A percentile compares a stretch with the other conserved stretches of the same genome.
phyloP scores from a whole-genome alignment of 2,113 vertebrate genomes.

The Tor tambroides region DNA sequence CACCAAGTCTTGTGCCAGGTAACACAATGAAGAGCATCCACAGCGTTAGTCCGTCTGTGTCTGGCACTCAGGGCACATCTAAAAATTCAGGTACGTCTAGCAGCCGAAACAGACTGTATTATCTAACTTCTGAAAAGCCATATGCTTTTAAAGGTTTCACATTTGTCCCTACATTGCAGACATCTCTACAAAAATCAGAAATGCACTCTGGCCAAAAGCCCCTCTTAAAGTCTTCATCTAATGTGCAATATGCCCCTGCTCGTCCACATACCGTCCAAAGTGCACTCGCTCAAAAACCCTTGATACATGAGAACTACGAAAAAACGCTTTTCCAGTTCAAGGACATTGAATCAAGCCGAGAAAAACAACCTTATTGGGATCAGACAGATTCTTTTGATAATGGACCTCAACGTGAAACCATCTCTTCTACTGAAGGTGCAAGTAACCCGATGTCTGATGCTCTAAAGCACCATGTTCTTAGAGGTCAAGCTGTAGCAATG shows the following conservation, averaged over 20 bases:
- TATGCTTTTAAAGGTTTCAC: slow-evolving; percentile 42
- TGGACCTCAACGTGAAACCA: not conserved
- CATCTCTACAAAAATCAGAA: not conserved
- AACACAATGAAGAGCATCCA: not conserved
- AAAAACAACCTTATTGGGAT: not conserved
- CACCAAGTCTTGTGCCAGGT: not conserved
- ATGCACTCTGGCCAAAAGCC: not conserved
- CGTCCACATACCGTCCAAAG: not conserved
- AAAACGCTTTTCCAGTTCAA: not conserved
- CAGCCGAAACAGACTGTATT: not conserved
- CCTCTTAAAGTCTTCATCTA: not conserved
- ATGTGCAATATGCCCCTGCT: not conserved
- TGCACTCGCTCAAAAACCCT: not conserved
- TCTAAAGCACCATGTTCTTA: not conserved
- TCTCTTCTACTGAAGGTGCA: not conserved
- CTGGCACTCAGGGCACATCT: not conserved
- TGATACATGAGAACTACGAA: not conserved
- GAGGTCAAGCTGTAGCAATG: slow-evolving; percentile 11
- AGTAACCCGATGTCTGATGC: not conserved
- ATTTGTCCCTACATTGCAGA: not conserved
- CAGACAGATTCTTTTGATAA: not conserved
- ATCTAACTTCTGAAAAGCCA: slow-evolving; percentile 37
- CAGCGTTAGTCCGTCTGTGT: not conserved
- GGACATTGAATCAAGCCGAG: not conserved
- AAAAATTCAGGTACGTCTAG: not conserved